Conservation (phyloP, 2,888 invertebrate genomes). For the Leptopilina myrica region DNA sequence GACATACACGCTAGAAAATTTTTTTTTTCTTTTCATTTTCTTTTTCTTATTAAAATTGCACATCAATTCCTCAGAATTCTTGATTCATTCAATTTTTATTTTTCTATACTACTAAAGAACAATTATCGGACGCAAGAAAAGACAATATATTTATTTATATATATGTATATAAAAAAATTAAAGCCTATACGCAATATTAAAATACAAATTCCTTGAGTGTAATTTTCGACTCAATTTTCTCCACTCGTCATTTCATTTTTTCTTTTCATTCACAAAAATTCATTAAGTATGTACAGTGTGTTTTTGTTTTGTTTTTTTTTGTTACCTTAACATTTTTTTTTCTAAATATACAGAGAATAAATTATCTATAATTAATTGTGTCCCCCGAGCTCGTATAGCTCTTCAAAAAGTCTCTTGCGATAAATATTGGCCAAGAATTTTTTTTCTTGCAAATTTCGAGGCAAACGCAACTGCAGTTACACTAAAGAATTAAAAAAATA, state of each 20-base stretch:
- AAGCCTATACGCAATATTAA: constrained; percentile 34
- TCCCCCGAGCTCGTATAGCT: constrained; percentile 45
- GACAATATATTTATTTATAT: background rate
- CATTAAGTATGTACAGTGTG: constrained; percentile 24
- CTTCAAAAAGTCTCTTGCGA: constrained; percentile 17
- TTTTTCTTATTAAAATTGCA: constrained; percentile 16
- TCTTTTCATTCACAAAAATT: constrained; percentile 41
- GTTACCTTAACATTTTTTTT: constrained; percentile 6
- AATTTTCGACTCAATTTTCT: constrained; percentile 56
- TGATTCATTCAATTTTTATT: constrained; percentile 20
- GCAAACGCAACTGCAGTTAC: constrained; percentile 8
- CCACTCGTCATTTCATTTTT: constrained; percentile 48
- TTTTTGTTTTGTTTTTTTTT: background rate
- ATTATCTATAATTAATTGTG: constrained; percentile 62
- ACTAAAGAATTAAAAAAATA: background rate
- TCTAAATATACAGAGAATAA: constrained; percentile 66
- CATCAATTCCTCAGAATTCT: constrained; percentile 31
- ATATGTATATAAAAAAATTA: constrained; percentile 1
- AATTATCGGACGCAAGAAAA: constrained; percentile 28
- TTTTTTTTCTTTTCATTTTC: background rate
- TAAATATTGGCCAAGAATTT: constrained; percentile 1
- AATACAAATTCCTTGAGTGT: constrained; percentile 55
- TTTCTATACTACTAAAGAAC: background rate
- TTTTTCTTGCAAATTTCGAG: constrained; percentile 2
- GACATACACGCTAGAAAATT: constrained; percentile 16